Conservation (phyloP, 2,888 invertebrate genomes). For the Chrysopilus asiliformis region DNA sequence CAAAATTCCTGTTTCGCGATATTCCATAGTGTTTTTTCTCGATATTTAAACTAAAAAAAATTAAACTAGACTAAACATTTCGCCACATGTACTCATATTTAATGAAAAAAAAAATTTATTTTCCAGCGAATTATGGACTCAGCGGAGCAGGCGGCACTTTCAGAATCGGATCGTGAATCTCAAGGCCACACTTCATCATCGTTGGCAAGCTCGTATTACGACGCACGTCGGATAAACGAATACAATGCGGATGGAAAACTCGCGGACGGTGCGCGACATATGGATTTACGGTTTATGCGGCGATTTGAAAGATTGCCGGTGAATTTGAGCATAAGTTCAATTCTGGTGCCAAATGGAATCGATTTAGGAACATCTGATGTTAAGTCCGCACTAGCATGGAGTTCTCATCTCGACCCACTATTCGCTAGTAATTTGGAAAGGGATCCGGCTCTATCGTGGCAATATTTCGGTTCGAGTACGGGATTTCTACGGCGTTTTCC, state of each 20-base stretch:
- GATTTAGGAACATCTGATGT: constrained; percentile 51
- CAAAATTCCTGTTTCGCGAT: too few species aligned
- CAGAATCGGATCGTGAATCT: constrained; percentile 47
- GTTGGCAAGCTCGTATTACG: constrained; percentile 52
- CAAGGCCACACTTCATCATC: constrained; percentile 41
- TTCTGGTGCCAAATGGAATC: constrained; percentile 58
- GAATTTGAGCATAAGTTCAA: constrained; percentile 72
- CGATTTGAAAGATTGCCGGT: constrained; percentile 80
- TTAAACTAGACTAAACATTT: not conserved
- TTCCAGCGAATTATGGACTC: constrained; percentile 81
- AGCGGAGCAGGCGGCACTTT: constrained; percentile 73
- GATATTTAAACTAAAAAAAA: too few species aligned
- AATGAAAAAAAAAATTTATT: constrained; percentile 9
- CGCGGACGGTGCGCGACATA: constrained; percentile 54
- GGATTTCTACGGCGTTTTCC: constrained; percentile 94
- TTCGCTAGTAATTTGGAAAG: constrained; percentile 83
- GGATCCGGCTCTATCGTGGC: constrained; percentile 92
- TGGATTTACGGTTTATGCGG: constrained; percentile 58
- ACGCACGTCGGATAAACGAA: constrained; percentile 69
- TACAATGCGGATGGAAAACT: constrained; percentile 62
- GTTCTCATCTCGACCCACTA: constrained; percentile 75
- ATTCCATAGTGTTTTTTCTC: too few species aligned
- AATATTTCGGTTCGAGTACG: constrained; percentile 92
- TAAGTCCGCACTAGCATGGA: constrained; percentile 87
- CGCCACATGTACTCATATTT: not conserved